These are phyloP conservation scores for Stomatorhinus walkeri DNA, from an alignment of 2,797 vertebrate species.

Conservation along the genomic window DNA sequence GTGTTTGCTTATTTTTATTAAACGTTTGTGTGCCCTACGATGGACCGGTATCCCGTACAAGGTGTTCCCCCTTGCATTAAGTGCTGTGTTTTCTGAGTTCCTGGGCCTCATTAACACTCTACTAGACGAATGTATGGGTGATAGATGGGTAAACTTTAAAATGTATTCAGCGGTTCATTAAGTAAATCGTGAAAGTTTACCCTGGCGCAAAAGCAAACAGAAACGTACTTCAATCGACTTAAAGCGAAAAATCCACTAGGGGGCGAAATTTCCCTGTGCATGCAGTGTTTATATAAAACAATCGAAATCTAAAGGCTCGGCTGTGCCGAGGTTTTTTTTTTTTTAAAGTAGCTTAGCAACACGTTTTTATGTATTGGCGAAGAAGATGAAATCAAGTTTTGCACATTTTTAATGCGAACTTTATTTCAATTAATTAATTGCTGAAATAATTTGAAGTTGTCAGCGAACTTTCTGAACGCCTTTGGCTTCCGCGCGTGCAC, in stretches of 20 bases:
- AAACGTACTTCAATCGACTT: background rate
- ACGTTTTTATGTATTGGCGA: background rate
- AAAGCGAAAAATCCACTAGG: background rate
- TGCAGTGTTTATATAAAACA: background rate
- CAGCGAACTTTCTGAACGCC: background rate
- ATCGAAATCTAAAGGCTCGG: background rate
- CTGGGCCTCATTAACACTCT: background rate
- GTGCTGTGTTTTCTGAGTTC: background rate
- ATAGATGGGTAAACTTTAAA: background rate
- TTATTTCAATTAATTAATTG: background rate
- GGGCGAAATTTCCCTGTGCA: constrained; percentile 3
- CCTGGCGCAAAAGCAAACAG: background rate
- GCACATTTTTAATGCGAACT: background rate
- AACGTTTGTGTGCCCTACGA: background rate
- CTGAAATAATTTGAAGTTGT: background rate
- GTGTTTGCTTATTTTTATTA: background rate
- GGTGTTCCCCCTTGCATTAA: background rate
- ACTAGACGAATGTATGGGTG: background rate
- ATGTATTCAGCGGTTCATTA: background rate
- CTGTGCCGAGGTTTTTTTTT: background rate
- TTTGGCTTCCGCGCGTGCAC: background rate
- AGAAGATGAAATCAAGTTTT: background rate
- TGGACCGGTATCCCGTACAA: background rate
- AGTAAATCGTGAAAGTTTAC: background rate
- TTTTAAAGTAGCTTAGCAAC: background rate